Evolutionary conservation across 2,113 vertebrate genomes (phyloP), one percentile per base, ranked within the genome.

Genomic region (Lontra canadensis): DNA sequence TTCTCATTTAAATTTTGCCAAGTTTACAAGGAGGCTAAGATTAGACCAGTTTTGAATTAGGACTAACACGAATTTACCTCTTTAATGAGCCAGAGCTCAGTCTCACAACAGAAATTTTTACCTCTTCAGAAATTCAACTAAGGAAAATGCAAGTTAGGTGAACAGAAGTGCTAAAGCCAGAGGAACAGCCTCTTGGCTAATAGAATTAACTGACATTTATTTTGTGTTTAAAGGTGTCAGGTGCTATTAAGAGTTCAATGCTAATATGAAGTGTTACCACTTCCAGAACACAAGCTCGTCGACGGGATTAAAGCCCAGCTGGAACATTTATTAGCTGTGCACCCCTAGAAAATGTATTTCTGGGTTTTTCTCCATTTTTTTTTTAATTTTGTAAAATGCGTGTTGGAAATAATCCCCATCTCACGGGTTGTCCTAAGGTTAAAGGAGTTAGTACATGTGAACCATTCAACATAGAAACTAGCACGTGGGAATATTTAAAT

Each of bases 161-260:
- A 89, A 87, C 96, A 86, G 79, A 78, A 69, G 14, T 26, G 73
- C 52, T 69, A 73, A 61, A 80, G 49, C 47, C 67, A 83, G 79
- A 95, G 86, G 36, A 69, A 59, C 34, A 44, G 57, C 18, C 34
- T 79, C 86, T 47, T 88, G 59, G 74, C 88, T 93, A 78, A 91
- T 21, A 91, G 87, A 85, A 89, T 94, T 86, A 88, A 90, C 61
- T 86, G 55, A 34, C 73, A 92, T 90, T 90, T 90, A 52, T 71
- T 93, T 83, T 39, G 1, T 39, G 25, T 69, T 90, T 76, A 67
- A 92, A 94, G 86, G 80, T 69, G 49, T 69, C 55, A 84, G 79
- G 61, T 15, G 7, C 69, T 69, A 49, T 79, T 82, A 94, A 86
- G 67, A 90, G 42, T 96, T 89, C 81, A 96, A 13, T 39, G 31